A percentile compares a stretch with the other conserved stretches of the same genome.
These are phyloP conservation scores for Eidolon helvum DNA, from an alignment of 2,113 vertebrate species.

Conservation along the genomic window DNA sequence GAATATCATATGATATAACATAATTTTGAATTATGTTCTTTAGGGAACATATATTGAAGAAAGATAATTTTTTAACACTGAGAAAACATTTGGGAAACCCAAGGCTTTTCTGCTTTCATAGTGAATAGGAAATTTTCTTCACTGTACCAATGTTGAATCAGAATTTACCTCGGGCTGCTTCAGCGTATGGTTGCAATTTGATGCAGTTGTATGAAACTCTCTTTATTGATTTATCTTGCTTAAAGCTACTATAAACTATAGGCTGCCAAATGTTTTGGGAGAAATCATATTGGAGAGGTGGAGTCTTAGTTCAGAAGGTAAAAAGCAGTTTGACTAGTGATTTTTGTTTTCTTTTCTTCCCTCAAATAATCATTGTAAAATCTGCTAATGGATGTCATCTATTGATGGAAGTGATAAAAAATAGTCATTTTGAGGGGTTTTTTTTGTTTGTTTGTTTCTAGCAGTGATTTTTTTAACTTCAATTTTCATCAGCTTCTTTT, in stretches of 20 bases:
- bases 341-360: background rate
- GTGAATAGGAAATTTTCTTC: background rate
- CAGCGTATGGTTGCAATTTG: background rate
- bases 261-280: background rate
- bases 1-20: background rate
- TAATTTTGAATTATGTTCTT: background rate
- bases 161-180: background rate
- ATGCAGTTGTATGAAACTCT: background rate
- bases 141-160: background rate
- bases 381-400: background rate
- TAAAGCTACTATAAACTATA: background rate
- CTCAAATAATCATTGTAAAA: slow-evolving; percentile 8
- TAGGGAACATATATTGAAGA: background rate
- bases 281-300: background rate
- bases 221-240: slow-evolving; percentile 3
- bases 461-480: background rate
- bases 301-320: background rate
- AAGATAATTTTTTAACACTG: background rate
- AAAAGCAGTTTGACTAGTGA: background rate
- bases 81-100: background rate
- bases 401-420: background rate
- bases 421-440: background rate
- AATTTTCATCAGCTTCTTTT: slow-evolving; percentile 6
- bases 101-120: background rate
- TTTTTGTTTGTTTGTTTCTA: background rate